Percentiles rank a stretch among this genome's conserved stretches.
phyloP scores from a whole-genome alignment of 2,797 vertebrate genomes.

The Gadopsis marmoratus region DNA sequence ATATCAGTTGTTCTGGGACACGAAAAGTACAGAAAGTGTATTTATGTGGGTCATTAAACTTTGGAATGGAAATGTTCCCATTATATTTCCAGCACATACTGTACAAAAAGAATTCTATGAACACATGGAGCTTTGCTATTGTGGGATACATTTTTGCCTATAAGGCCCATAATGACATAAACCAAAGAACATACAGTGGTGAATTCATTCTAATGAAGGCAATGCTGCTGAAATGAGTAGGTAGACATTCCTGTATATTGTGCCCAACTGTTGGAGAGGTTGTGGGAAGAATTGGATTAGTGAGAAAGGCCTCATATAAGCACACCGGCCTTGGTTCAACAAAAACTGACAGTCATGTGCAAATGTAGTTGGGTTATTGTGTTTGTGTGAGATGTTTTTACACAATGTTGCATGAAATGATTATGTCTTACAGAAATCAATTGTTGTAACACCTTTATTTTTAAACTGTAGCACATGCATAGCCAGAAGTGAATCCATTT shows the following conservation, averaged over 20 bases:
- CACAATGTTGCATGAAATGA: neutral
- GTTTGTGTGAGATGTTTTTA: slow-evolving; percentile 5
- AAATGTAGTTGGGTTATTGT: neutral
- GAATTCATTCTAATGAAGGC: slow-evolving; percentile 50
- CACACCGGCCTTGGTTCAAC: slow-evolving; percentile 69
- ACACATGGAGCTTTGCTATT: slow-evolving; percentile 28
- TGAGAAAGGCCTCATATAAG: slow-evolving; percentile 78
- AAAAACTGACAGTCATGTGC: slow-evolving; percentile 52
- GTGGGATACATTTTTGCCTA: slow-evolving; percentile 46
- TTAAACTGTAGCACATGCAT: neutral
- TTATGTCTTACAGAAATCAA: neutral
- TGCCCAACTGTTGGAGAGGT: slow-evolving; percentile 20
- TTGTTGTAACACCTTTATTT: neutral
- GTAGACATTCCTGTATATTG: slow-evolving; percentile 33
- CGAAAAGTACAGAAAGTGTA: neutral
- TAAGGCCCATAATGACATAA: slow-evolving; percentile 43
- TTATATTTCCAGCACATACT: slow-evolving; percentile 28
- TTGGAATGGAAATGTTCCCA: neutral
- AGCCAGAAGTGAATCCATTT: neutral
- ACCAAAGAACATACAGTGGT: slow-evolving; percentile 40
- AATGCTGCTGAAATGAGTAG: slow-evolving; percentile 24
- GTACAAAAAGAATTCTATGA: slow-evolving; percentile 17
- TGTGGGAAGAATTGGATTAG: slow-evolving; percentile 40
- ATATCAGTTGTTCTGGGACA: slow-evolving; percentile 1
- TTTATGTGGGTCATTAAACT: slow-evolving; percentile 2